Percentiles rank a stretch among this genome's conserved stretches.
phyloP scores from a whole-genome alignment of 2,888 invertebrate genomes.

The Hartigia nigra region DNA sequence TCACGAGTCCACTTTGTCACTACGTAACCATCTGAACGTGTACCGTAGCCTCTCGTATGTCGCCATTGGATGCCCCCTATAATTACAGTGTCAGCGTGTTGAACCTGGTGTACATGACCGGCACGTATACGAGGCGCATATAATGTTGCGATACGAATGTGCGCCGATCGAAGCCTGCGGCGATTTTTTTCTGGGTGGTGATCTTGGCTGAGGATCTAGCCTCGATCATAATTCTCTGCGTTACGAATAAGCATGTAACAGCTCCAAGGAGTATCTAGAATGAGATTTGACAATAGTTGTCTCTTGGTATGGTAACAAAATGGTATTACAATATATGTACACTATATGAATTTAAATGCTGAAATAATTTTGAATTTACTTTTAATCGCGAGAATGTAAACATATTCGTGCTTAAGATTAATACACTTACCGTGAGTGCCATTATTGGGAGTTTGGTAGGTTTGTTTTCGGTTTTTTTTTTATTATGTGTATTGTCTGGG shows the following conservation, averaged over 20 bases:
- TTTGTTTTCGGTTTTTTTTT: not conserved
- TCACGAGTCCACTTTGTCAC: not conserved
- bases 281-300: not conserved
- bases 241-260: not conserved
- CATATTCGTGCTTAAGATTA: not conserved
- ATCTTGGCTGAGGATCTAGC: not conserved
- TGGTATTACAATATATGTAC: not conserved
- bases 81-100: not conserved
- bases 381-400: not conserved
- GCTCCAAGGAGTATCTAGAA: not conserved
- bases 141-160: not conserved
- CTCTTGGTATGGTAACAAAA: too few relatives aligned
- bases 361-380: not conserved
- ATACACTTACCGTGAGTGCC: not conserved
- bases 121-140: not conserved
- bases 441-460: not conserved
- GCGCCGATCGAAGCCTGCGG: not conserved
- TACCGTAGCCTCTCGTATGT: not conserved
- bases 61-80: not conserved
- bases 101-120: not conserved
- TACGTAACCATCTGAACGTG: not conserved
- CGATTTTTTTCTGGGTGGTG: not conserved
- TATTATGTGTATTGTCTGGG: not conserved
- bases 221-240: not conserved
- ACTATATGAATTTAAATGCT: not conserved